A percentile compares a stretch with the other conserved stretches of the same genome.
These are phyloP conservation scores for Ptilodon capucinus DNA, from an alignment of 2,888 invertebrate genomes.

Conservation along the genomic window DNA sequence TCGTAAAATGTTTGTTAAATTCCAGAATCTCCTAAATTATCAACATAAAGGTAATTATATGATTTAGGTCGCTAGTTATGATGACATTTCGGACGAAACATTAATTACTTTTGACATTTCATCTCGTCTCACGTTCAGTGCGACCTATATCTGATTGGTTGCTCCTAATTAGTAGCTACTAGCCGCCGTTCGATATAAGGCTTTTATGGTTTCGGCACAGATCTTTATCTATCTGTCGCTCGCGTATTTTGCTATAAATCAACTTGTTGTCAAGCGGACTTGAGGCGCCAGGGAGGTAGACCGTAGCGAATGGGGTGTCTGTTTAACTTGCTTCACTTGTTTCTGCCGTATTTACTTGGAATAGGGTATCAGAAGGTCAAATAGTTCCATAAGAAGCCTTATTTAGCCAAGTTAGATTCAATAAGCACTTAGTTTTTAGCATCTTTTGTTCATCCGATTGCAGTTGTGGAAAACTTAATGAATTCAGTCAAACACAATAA, in stretches of 20 bases:
- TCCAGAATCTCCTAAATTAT: too few relatives aligned
- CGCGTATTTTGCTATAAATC: conserved; percentile 11
- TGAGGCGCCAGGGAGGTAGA: conserved; percentile 14
- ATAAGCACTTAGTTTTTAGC: not conserved
- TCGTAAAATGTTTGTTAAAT: too few relatives aligned
- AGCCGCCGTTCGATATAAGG: conserved; percentile 13
- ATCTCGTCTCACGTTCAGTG: conserved; percentile 2
- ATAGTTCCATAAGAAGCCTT: not conserved
- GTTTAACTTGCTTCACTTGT: not conserved
- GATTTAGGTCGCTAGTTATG: too few relatives aligned
- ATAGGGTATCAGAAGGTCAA: not conserved
- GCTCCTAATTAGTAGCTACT: conserved; percentile 15
- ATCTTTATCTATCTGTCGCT: conserved; percentile 19
- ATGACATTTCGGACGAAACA: not conserved
- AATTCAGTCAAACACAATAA: too few relatives aligned
- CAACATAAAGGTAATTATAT: too few relatives aligned
- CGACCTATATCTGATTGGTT: conserved; percentile 6
- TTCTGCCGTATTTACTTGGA: not conserved
- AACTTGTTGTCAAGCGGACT: conserved; percentile 9
- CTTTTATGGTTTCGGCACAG: conserved; percentile 16
- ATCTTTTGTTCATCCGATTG: not conserved
- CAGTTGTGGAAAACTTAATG: not conserved
- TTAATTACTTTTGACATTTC: conserved; percentile 5
- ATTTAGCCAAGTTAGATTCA: too few relatives aligned
- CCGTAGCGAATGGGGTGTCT: not conserved